Conservation (phyloP, 2,113 vertebrate species). For the Glareola pratincola region DNA sequence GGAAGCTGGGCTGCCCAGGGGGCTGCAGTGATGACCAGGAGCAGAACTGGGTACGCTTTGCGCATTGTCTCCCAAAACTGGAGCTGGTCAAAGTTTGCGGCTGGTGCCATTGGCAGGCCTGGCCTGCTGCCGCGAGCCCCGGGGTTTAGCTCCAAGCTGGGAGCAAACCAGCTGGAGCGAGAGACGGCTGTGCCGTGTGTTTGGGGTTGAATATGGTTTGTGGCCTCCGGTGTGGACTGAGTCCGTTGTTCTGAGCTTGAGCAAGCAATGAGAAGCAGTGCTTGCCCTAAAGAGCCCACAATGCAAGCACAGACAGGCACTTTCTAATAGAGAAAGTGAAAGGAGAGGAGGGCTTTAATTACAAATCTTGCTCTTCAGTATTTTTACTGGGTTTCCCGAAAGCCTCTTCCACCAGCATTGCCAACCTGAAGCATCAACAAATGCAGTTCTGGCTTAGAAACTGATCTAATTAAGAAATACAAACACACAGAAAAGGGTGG, state of each 20-base stretch:
- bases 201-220: background rate
- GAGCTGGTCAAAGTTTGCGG: rapidly evolving
- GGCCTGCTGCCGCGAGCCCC: rapidly evolving
- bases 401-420: background rate
- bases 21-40: background rate
- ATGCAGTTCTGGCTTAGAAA: background rate
- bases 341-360: background rate
- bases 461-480: background rate
- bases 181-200: background rate
- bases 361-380: background rate
- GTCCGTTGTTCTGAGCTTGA: background rate
- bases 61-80: background rate
- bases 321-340: background rate
- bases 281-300: background rate
- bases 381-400: background rate
- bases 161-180: background rate
- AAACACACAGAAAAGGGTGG: background rate
- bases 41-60: background rate
- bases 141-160: background rate
- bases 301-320: background rate
- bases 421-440: conserved; percentile 22
- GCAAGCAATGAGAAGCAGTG: background rate
- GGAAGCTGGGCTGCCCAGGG: background rate
- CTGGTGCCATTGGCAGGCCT: background rate
- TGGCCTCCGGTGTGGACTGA: rapidly evolving